A percentile compares a stretch with the other conserved stretches of the same genome.
Conservation (phyloP, 2,797 vertebrate genomes). For the Pseudopleuronectes americanus region DNA sequence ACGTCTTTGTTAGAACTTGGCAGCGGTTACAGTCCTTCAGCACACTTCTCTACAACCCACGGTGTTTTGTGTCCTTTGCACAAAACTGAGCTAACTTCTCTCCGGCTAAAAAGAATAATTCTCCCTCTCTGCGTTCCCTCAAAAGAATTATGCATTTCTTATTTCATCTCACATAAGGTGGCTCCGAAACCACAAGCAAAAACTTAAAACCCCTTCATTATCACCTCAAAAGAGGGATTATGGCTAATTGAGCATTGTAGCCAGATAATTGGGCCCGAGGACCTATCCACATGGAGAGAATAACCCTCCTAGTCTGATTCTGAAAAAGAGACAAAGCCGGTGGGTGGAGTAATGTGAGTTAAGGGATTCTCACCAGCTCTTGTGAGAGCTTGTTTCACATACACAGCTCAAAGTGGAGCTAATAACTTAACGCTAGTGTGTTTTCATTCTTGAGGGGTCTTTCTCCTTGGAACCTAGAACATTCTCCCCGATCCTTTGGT, state of each 20-base stretch:
- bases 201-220: conserved; percentile 81
- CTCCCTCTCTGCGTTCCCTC: neutral
- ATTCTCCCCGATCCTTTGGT: conserved; percentile 83
- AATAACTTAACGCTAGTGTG: conserved; percentile 88
- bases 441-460: conserved; percentile 88
- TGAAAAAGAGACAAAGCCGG: conserved; percentile 91
- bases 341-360: conserved; percentile 91
- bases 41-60: neutral
- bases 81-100: conserved; percentile 11
- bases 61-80: neutral
- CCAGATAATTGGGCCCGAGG: conserved; percentile 92
- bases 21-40: conserved; percentile 7
- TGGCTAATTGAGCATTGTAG: conserved; percentile 88
- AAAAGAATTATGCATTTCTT: conserved; percentile 61
- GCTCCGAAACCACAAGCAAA: conserved; percentile 71
- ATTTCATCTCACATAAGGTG: conserved; percentile 68
- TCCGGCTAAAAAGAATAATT: conserved; percentile 6
- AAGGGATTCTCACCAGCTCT: conserved; percentile 93
- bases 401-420: conserved; percentile 88
- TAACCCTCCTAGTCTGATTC: conserved; percentile 91
- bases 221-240: conserved; percentile 89
- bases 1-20: conserved; percentile 2
- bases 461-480: conserved; percentile 85
- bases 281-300: conserved; percentile 91
- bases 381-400: conserved; percentile 91